Base-by-base conservation (phyloP, 2,113 vertebrate species). In the Chunga burmeisteri region DNA sequence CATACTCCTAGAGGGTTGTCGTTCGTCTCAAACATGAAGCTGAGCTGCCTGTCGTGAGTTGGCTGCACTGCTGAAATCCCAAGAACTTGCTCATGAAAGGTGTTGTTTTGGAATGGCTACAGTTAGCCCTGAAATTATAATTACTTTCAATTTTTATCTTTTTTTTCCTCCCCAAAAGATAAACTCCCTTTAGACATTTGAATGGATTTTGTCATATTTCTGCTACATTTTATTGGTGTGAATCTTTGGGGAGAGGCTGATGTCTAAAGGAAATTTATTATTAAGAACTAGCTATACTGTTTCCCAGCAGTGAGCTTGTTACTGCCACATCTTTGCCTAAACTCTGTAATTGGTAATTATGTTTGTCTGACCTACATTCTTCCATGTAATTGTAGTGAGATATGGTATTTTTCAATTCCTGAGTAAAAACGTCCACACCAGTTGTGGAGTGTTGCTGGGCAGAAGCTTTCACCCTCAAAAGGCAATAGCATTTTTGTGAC, bases 351-450 rank as follows among this genome's bases (percentile, higher is more conserved):
- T 95, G 86, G 84, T 93, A 96, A 97, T 95, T 97, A 95, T 95
- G 91, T 97, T 97, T 96, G 89, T 90, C 94, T 95, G 93, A 96
- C 93, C 93, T 91, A 95, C 78, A 94, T 96, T 97, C 89, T 93
- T 90, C 59, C 70, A 61, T 5, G 32, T 93, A 95, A 95, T 91
- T 97, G 91, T 87, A 90, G 81, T 4, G 5, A 96, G 83, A 95
- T 95, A 95, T 6, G 67, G 81, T 94, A 89, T 96, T 92, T 84
- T 96, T 96, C 89, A 95, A 44, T 83, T 88, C 74, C 59, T 80
- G 26, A 59, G 70, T 91, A 89, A 93, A 97, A 96, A 91, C 47
- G 86, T 91, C 86, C 74, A 73, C 53, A 77, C 15, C 36, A 80
- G 29, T 88, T 90, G 38, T 73, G 70, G 74, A 96, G 91, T 59